Conservation (phyloP, 2,888 invertebrate species). For the Cistogaster globosa region DNA sequence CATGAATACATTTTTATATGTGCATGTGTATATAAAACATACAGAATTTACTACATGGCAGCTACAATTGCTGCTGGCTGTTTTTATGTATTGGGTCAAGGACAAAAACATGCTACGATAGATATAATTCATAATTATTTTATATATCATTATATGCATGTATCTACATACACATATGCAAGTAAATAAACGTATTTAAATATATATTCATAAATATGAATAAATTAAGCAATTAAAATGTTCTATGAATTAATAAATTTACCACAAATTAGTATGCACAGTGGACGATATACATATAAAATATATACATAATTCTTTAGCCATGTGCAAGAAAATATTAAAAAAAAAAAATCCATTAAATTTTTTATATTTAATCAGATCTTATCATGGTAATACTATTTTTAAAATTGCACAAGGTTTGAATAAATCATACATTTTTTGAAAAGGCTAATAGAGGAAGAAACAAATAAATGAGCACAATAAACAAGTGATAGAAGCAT, state of each 20-base stretch:
- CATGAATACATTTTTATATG: background rate
- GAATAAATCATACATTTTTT: background rate
- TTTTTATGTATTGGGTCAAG: conserved; percentile 58
- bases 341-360: too few species aligned
- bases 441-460: background rate
- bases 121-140: conserved; percentile 25
- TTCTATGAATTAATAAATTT: background rate
- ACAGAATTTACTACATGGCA: conserved; percentile 28
- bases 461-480: background rate
- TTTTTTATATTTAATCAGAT: too few species aligned
- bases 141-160: background rate
- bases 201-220: background rate
- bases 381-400: too few species aligned
- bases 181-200: background rate
- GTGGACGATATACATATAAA: background rate
- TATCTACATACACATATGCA: background rate
- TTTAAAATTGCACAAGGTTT: background rate
- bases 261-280: background rate
- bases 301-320: too few species aligned
- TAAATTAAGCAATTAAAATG: background rate
- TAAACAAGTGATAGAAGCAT: background rate
- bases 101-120: conserved; percentile 44
- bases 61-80: conserved; percentile 1
- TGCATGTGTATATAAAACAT: conserved; percentile 8
- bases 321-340: too few species aligned